Conservation (phyloP, 92 coral and sea anemone genomes). For the Scolanthus callimorphus region DNA sequence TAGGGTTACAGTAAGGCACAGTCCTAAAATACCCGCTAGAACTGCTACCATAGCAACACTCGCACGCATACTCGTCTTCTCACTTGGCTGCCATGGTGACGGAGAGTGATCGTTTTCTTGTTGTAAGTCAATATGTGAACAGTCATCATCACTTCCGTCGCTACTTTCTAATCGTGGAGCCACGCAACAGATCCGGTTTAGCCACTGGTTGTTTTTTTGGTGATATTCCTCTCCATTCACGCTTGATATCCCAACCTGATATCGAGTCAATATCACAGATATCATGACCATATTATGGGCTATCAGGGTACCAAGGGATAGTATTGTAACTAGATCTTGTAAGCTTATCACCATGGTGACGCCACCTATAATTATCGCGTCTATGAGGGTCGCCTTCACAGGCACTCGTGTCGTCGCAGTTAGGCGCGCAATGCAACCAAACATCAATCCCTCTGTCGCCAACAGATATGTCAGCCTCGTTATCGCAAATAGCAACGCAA, state of each 20-base stretch:
- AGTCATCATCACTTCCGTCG: background rate
- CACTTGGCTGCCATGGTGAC: conserved; percentile 3
- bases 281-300: conserved; percentile 69
- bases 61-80: conserved; percentile 1
- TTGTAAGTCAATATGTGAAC: background rate
- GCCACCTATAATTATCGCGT: conserved; percentile 19
- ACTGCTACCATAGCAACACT: conserved; percentile 11
- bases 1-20: background rate
- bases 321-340: conserved; percentile 6
- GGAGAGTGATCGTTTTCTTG: too few species aligned
- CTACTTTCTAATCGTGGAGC: conserved; percentile 1
- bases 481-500: conserved; percentile 12
- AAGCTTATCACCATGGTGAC: conserved; percentile 27
- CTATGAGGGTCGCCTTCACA: background rate
- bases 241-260: conserved; percentile 39
- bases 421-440: conserved; percentile 11
- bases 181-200: conserved; percentile 16
- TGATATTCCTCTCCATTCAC: conserved; percentile 11
- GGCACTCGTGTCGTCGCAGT: conserved; percentile 4
- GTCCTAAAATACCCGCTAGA: conserved; percentile 3
- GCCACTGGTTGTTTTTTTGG: conserved; percentile 32
- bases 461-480: conserved; percentile 28
- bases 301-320: conserved; percentile 51
- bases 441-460: conserved; percentile 45
- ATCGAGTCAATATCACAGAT: conserved; percentile 50